phyloP scores from a whole-genome alignment of 2,113 vertebrate genomes.

The Lasiurus cinereus region DNA sequence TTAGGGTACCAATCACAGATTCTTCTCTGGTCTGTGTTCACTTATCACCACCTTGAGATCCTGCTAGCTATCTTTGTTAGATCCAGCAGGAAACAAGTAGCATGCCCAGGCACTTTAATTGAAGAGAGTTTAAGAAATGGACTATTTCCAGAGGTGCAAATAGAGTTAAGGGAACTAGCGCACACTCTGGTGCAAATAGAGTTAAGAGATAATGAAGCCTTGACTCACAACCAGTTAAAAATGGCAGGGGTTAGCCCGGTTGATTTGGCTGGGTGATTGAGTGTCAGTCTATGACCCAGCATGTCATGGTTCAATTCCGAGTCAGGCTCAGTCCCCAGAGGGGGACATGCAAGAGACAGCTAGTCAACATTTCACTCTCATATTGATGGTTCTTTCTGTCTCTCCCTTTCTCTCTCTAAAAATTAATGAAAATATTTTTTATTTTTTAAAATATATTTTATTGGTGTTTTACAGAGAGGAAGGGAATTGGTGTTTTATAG shows the following conservation, averaged over 20 bases:
- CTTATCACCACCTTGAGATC: not conserved
- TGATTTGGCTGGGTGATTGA: too few relatives aligned
- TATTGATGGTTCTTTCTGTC: too few relatives aligned
- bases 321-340: too few relatives aligned
- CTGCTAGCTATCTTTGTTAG: not conserved
- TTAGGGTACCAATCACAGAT: not conserved
- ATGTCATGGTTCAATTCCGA: too few relatives aligned
- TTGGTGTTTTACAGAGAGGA: too few relatives aligned
- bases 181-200: not conserved
- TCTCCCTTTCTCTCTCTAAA: too few relatives aligned
- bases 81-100: constrained; percentile 22
- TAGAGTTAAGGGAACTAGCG: not conserved
- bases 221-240: not conserved
- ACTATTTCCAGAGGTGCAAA: not conserved
- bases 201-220: not conserved
- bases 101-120: not conserved
- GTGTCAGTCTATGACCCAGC: too few relatives aligned
- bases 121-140: not conserved
- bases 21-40: not conserved
- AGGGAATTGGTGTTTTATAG: too few relatives aligned
- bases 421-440: too few relatives aligned
- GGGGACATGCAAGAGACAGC: too few relatives aligned
- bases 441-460: too few relatives aligned
- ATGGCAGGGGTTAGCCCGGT: not conserved
- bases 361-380: too few relatives aligned